Conservation (phyloP, 1,140 invertebrate species). For the Trialeurodes vaporariorum region DNA sequence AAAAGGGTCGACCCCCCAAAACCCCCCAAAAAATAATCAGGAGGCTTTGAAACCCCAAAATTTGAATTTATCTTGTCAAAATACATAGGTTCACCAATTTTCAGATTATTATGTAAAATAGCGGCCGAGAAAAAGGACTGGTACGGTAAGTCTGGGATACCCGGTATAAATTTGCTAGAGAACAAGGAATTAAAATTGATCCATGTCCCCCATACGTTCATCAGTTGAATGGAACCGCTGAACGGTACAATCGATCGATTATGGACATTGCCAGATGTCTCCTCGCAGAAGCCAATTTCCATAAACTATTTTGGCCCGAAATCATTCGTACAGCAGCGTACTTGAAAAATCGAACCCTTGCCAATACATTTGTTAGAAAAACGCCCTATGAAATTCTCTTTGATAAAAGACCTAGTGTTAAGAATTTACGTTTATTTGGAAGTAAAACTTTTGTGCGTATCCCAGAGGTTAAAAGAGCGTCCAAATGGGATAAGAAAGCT, state of each 20-base stretch:
- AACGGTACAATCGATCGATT: slow-evolving; percentile 27
- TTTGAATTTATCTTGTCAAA: no score
- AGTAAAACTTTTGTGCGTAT: slow-evolving; percentile 20
- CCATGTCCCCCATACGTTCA: slow-evolving; percentile 29
- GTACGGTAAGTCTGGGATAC: no score
- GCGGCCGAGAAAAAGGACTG: no score
- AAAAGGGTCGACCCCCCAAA: no score
- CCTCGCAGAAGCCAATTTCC: slow-evolving; percentile 3
- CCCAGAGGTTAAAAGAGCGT: slow-evolving; percentile 19
- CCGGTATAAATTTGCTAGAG: no score
- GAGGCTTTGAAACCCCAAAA: no score
- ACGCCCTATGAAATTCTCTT: slow-evolving; percentile 23
- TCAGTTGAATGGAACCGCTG: slow-evolving; percentile 32
- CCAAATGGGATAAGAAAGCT: slow-evolving; percentile 29
- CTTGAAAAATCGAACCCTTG: slow-evolving; percentile 11
- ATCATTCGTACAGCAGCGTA: slow-evolving; percentile 15
- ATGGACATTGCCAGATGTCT: slow-evolving; percentile 9
- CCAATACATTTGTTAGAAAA: slow-evolving; percentile 8
- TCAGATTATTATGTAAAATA: no score
- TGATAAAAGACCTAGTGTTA: slow-evolving; percentile 20
- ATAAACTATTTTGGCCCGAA: slow-evolving; percentile 16
- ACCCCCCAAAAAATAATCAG: no score
- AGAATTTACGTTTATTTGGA: slow-evolving; percentile 28
- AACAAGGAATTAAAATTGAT: slow-evolving; percentile 27
- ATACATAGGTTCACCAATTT: no score